Evolutionary conservation across 2,797 vertebrate species (phyloP), one percentile per base, ranked within the genome.

Genomic region (Dipus sagitta): DNA sequence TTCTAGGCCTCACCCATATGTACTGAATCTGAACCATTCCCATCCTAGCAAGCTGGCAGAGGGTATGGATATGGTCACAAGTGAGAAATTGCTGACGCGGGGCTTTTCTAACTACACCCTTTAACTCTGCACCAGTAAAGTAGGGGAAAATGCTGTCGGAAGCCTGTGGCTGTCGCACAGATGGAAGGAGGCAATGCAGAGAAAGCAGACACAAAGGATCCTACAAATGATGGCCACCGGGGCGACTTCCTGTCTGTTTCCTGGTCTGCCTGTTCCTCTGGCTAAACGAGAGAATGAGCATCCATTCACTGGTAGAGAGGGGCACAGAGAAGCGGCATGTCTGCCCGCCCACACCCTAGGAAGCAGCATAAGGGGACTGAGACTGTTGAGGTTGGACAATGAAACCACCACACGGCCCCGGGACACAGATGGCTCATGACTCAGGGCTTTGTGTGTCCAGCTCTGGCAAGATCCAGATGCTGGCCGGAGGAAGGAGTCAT

Each of bases 391-490:
- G 54, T 1, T 28, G 28, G 47, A 77, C 17, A 54, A 91, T 2
- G 30, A 32, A 62, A 81, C 72, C 17, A 75, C 60, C 12, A 23
- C 72, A 38, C 82, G 95, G 86, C 75, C 79, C 68, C 9, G 14
- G 58, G 68, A 71, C 84, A 94, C 71, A 92, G 86, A 92, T 58
- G 76, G 93, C 74, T 90, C 80, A 85, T 65, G 76, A 95, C 86
- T 92, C 47, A 52, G 62, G 65, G 80, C 67, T 86, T 88, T 92
- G 88, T 92, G 47, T 83, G 80, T 70, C 72, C 76, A 62, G 71
- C 24, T 75, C 34, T 28, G 34, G 70, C 2, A 32, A 92, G 28
- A 89, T 11, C 54, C 62, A 92, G 75, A 92, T 14, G 12, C 64
- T 71, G 17, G 71, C 72, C 78, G 52, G 20, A 12, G 3, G 24